Evolutionary conservation across 1,140 invertebrate genomes (phyloP), one percentile per base, ranked within the genome.

Genomic region (Pemphigus obesinymphae): DNA sequence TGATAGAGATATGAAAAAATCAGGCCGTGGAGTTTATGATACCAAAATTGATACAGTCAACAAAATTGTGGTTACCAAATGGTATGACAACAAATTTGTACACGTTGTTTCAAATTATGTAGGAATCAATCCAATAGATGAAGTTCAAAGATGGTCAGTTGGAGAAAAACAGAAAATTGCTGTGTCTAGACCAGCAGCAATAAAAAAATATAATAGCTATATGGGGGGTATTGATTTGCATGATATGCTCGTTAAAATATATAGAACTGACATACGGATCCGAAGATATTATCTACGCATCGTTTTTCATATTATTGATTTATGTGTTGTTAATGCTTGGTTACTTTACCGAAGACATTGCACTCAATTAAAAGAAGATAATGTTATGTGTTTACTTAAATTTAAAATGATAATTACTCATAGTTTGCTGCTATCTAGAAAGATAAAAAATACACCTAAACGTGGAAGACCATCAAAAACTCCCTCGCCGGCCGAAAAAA

Each of bases 81-180:
- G 88, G 87, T 85, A 85, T 82, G 87, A 88, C 82, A 88, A 87
- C 84, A 89, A 88, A 84, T 70, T 84, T 70, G 87, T 88, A 15
- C 83, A 85, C 78, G 84, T 89, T 48, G 83, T 87, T 40, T 88
- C 86, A 83, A 85, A 85, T 37, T 89, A 85, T 86, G 84, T 84
- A 23, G 40, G 83, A 63, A 81, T 82, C 66, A 72, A 87, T 78
- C 86, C 87, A 70, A 73, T 86, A 58, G 80, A 83, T 68, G 85
- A 83, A 83, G 85, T 85, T 10, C 83, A 84, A 73, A 81, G 86
- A 81, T 87, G 83, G 50, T 82, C 84, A 29, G 86, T 85, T 85
- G 83, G 72, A 81, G 68, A 58, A 45, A 85, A 85, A 66, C 43
- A 70, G 80, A 83, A 84, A 82, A 83, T 87, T 20, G 85, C 86